Base-by-base conservation (phyloP, 2,113 vertebrate genomes). In the Eonycteris spelaea region DNA sequence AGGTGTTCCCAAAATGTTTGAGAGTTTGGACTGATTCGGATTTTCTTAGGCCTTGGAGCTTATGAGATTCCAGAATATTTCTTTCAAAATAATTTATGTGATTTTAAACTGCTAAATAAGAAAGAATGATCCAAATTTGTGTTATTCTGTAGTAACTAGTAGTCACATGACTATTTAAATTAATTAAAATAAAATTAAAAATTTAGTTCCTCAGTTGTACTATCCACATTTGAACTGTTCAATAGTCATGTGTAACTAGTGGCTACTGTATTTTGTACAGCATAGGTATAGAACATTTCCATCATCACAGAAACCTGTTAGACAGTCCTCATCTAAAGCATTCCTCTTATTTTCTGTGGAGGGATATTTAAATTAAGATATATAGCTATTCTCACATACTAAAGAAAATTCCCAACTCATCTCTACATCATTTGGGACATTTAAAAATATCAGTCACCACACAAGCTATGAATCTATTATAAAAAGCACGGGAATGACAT, bases 151-250 rank as follows among this genome's bases (percentile, higher is more conserved):
- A 86, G 40, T 94, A 82, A 92, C 51, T 45, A 16, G 21, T 92
- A 82, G 80, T 79, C 45, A 38, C 35, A 22, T 38, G 40, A 33
- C 65, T 78, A 12, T 94, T 91, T 88, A 86, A 94, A 30, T 95
- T 48, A 74, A 86, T 51, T 88, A 86, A 95, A 94, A 70, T 74
- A 70, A 80, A 92, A 73, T 75, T 51, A 14, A 89, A 87, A 87
- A 38, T 82, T 82, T 7, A 19, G 2, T 78, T 63, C 33, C n/a
- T 94, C 16, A 38, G 4, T 75, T 86, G 21, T 70, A 43, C 77
- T 65, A 1, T 82, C 48, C 63, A 80, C 85, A 91, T 95, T 95
- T 96, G n/a, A 84, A 13, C 18, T 75, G 45, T 61, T 90, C 9
- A 33, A 2, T 86, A 74, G 48, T 77, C 67, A 74, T 15, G 12